Percentiles rank a stretch among this genome's conserved stretches.
These are phyloP conservation scores for Diarsia brunnea DNA, from an alignment of 2,888 invertebrate genomes.

Conservation along the genomic window DNA sequence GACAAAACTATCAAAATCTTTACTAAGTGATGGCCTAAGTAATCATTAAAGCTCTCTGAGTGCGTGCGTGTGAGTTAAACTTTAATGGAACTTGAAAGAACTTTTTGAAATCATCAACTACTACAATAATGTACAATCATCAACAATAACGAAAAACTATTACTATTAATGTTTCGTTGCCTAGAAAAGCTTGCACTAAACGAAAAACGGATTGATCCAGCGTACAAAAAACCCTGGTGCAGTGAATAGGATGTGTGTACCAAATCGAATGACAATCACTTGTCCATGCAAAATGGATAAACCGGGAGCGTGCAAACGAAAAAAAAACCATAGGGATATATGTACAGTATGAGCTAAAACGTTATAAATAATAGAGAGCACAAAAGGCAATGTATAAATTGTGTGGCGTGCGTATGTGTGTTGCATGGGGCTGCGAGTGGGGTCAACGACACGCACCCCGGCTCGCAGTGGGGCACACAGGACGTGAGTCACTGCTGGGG, in stretches of 20 bases:
- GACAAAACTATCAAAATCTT: too few species aligned
- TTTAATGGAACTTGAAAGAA: too few species aligned
- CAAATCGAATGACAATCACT: slow-evolving; percentile 71
- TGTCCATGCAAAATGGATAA: slow-evolving; percentile 79
- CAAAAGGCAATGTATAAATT: slow-evolving; percentile 88
- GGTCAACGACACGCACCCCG: slow-evolving; percentile 90
- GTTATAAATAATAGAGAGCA: slow-evolving; percentile 85
- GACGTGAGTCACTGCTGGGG: slow-evolving; percentile 89
- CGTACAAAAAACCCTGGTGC: slow-evolving; percentile 41
- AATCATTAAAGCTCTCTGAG: too few species aligned
- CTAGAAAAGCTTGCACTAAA: slow-evolving; percentile 23
- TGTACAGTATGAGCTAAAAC: slow-evolving; percentile 78
- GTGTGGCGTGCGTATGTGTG: slow-evolving; percentile 83
- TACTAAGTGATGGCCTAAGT: too few species aligned
- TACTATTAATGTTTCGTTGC: slow-evolving; percentile 12
- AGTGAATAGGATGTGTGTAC: slow-evolving; percentile 56
- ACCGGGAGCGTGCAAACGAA: slow-evolving; percentile 74
- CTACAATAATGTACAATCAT: neutral
- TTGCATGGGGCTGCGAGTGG: slow-evolving; percentile 86
- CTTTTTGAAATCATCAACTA: neutral
- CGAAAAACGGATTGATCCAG: slow-evolving; percentile 44
- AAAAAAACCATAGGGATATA: slow-evolving; percentile 78
- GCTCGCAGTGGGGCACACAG: slow-evolving; percentile 86
- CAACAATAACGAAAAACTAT: neutral
- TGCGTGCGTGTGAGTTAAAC: neutral